Evolutionary conservation across 1,140 invertebrate genomes (phyloP).

Genomic region (honey bee (Apis mellifera)): DNA sequence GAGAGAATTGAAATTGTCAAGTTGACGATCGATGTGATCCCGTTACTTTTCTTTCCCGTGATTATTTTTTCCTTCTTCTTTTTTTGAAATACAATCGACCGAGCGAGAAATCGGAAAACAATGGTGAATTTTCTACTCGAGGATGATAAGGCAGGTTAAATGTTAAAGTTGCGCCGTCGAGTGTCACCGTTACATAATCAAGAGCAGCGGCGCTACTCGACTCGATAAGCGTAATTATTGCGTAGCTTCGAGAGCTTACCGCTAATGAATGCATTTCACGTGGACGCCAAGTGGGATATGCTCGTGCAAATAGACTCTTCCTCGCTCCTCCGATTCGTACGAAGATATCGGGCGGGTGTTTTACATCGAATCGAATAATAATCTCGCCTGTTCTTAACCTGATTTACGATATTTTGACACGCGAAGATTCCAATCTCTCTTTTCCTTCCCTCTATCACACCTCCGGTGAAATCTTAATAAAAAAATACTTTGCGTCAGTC

Average conservation of each 20-base stretch:
- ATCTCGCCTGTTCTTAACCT: neutral
- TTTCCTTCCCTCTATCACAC: neutral
- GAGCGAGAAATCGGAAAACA: neutral
- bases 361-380: conserved; percentile 1
- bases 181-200: conserved; percentile 36
- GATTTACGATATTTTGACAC: conserved; percentile 9
- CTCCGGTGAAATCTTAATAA: neutral
- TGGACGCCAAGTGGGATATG: neutral
- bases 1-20: too few species aligned
- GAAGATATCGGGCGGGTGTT: neutral
- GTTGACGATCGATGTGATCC: too few species aligned
- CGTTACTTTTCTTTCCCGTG: neutral
- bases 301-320: neutral
- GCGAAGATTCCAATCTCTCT: neutral
- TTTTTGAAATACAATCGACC: too few species aligned
- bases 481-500: too few species aligned
- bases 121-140: neutral
- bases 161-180: conserved; percentile 17
- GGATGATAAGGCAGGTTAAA: conserved; percentile 25
- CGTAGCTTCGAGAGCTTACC: neutral
- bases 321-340: too few species aligned
- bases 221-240: conserved; percentile 46
- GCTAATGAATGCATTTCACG: conserved; percentile 11
- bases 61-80: too few species aligned
- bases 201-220: neutral